Conservation (phyloP, 2,113 vertebrate genomes). For the Thalassoma bifasciatum region DNA sequence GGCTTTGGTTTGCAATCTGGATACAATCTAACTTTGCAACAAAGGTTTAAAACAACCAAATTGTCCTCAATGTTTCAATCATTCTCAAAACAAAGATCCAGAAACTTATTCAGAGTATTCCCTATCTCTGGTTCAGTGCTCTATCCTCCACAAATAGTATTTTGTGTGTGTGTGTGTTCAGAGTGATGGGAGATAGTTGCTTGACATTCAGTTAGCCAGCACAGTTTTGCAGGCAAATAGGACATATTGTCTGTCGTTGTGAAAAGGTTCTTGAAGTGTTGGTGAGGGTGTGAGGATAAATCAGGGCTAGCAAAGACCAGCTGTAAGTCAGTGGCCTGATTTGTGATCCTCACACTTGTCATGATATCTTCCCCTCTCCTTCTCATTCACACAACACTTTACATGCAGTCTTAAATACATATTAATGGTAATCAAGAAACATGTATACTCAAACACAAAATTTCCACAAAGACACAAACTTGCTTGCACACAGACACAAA, state of each 20-base stretch:
- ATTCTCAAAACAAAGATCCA: conserved; percentile 32
- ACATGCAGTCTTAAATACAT: background rate
- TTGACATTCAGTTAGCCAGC: conserved; percentile 74
- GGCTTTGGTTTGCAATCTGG: conserved; percentile 31
- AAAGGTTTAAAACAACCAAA: conserved; percentile 26
- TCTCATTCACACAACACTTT: background rate
- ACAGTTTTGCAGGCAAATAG: conserved; percentile 54
- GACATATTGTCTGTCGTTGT: conserved; percentile 70
- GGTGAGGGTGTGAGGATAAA: conserved; percentile 53
- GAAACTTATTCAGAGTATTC: conserved; percentile 26
- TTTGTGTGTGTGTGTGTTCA: conserved; percentile 10
- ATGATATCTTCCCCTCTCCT: conserved; percentile 17
- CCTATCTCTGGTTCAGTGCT: conserved; percentile 34
- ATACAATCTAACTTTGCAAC: conserved; percentile 28
- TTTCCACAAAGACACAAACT: conserved; percentile 7
- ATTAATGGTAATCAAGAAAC: conserved; percentile 2
- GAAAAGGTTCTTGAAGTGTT: conserved; percentile 44
- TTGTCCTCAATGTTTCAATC: conserved; percentile 53
- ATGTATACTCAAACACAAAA: conserved; percentile 2
- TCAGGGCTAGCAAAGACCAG: conserved; percentile 62
- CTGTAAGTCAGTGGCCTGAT: conserved; percentile 73
- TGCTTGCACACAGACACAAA: background rate
- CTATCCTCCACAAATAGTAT: conserved; percentile 59
- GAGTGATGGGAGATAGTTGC: conserved; percentile 47
- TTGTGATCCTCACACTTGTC: conserved; percentile 68